Percentiles rank a stretch among this genome's conserved stretches.
Conservation (phyloP, 2,113 vertebrate genomes). For the Leptocoma aspasia region DNA sequence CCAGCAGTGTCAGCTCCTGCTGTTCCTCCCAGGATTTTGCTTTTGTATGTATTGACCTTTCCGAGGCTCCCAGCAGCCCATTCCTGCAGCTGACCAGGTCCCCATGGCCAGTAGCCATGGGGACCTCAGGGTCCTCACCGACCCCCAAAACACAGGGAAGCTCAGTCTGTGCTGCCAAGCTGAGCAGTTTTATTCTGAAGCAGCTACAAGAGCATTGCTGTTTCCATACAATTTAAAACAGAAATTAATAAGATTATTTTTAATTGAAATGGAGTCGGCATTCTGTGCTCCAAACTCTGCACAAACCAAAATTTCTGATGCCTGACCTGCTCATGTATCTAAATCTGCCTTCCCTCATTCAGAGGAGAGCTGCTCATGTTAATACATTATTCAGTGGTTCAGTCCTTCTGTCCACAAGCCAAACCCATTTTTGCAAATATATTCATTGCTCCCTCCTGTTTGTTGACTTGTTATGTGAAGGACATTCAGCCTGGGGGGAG, state of each 20-base stretch:
- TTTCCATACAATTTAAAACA: not conserved
- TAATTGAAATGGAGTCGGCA: not conserved
- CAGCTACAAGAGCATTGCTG: not conserved
- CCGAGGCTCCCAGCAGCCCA: not conserved
- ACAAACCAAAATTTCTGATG: not conserved
- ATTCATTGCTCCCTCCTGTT: constrained; percentile 8
- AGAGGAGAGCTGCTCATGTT: not conserved
- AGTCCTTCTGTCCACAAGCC: not conserved
- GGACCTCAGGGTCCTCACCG: rapidly evolving
- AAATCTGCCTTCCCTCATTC: not conserved
- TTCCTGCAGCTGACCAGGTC: not conserved
- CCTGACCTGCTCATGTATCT: not conserved
- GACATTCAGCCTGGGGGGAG: not conserved
- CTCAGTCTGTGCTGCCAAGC: not conserved
- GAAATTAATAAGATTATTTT: not conserved
- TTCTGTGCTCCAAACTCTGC: not conserved
- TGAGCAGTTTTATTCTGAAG: not conserved
- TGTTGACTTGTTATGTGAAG: constrained; percentile 45
- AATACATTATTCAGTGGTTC: constrained; percentile 47
- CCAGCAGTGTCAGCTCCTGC: not conserved
- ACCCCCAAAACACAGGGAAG: not conserved
- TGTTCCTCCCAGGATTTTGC: not conserved
- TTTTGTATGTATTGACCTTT: not conserved
- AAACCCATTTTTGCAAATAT: constrained; percentile 34
- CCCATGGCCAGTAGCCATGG: not conserved